These are phyloP conservation scores for Morpho helenor DNA, from an alignment of 2,888 invertebrate genomes.

Conservation along the genomic window DNA sequence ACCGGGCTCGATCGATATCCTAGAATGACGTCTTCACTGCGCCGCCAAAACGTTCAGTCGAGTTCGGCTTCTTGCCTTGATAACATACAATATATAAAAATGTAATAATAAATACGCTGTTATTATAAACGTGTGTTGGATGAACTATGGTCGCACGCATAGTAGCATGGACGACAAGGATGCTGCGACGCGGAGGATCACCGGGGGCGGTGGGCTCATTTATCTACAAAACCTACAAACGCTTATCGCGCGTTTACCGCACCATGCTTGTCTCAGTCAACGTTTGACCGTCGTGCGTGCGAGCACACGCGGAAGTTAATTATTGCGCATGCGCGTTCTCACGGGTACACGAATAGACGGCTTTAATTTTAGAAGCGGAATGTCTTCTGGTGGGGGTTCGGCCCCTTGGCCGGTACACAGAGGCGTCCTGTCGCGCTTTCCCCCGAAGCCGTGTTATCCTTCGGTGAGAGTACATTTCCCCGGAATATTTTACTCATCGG, in stretches of 20 bases:
- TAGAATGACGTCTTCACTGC: constrained; percentile 49
- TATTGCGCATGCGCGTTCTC: constrained; percentile 66
- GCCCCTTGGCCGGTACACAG: constrained; percentile 88
- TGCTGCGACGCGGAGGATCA: constrained; percentile 70
- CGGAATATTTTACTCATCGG: constrained; percentile 42
- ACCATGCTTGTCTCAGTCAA: constrained; percentile 66
- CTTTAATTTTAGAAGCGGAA: constrained; percentile 73
- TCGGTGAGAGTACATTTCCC: constrained; percentile 64
- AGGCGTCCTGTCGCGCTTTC: constrained; percentile 73
- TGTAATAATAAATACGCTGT: constrained; percentile 27
- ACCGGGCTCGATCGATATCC: constrained; percentile 67
- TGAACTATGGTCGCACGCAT: constrained; percentile 56
- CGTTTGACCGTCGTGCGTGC: constrained; percentile 71
- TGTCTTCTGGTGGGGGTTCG: constrained; percentile 78
- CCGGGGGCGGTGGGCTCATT: constrained; percentile 74
- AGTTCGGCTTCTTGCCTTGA: constrained; percentile 57
- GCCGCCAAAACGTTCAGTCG: constrained; percentile 57
- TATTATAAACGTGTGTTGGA: constrained; percentile 30
- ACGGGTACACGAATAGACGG: constrained; percentile 71
- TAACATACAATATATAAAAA: constrained; percentile 40
- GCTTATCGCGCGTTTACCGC: constrained; percentile 63
- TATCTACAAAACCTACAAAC: constrained; percentile 60
- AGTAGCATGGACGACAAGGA: constrained; percentile 66
- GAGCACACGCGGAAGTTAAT: constrained; percentile 75
- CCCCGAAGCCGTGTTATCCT: constrained; percentile 60